Evolutionary conservation across 2,888 invertebrate genomes (phyloP).

Genomic region (Archips crataeganus): DNA sequence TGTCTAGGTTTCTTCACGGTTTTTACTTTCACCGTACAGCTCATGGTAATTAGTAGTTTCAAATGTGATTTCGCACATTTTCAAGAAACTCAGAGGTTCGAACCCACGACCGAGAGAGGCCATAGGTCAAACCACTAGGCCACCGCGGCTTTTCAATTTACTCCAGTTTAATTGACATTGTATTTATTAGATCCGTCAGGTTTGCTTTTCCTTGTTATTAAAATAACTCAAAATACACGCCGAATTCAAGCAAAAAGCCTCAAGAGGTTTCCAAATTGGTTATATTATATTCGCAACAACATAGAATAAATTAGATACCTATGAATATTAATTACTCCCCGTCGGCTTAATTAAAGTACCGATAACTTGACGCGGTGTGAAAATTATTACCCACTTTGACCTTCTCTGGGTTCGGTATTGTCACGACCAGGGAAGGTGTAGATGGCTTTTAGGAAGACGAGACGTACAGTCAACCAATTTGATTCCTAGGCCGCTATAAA

Average conservation of each 20-base stretch:
- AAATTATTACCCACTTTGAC: conserved; percentile 26
- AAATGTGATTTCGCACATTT: no score
- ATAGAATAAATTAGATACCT: conserved; percentile 35
- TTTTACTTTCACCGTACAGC: no score
- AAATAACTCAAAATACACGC: conserved; percentile 7
- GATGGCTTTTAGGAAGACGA: background rate
- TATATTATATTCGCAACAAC: conserved; percentile 29
- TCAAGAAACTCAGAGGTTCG: no score
- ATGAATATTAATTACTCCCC: conserved; percentile 35
- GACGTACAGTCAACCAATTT: no score
- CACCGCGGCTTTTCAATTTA: no score
- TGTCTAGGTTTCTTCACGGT: no score
- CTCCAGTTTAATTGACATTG: no score
- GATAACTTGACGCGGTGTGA: conserved; percentile 25
- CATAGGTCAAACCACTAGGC: no score
- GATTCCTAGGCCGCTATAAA: no score
- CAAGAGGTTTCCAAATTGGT: conserved; percentile 25
- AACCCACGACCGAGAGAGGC: no score
- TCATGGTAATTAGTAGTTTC: no score
- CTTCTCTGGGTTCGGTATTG: conserved; percentile 5
- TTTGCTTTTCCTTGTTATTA: background rate
- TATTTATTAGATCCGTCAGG: no score
- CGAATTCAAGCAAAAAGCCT: conserved; percentile 7
- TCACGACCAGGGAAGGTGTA: background rate
- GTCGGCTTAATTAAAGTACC: conserved; percentile 33